Base-by-base conservation (phyloP, 2,113 vertebrate genomes). In the Spea multiplicata region DNA sequence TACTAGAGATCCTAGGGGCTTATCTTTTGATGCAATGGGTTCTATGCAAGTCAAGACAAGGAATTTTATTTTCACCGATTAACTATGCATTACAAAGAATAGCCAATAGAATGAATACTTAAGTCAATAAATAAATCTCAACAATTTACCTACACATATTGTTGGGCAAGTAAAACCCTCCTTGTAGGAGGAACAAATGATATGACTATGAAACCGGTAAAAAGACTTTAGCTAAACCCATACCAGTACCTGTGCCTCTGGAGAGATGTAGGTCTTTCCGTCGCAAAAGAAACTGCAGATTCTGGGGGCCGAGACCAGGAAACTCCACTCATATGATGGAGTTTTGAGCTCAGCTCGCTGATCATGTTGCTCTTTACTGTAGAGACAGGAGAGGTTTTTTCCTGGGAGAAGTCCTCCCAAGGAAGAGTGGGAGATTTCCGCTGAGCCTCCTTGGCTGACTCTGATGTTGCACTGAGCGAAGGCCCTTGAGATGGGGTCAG, bases 351-450 rank as follows among this genome's bases (percentile, higher is more conserved):
- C 83, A 97, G 92, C 87, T 97, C 96, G 6, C 90, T 95, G 83
- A 97, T 95, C 87, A 97, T 95, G 89, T 92, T 96, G 83, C 95
- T 90, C 85, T 96, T 97, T 80, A 96, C 94, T 48, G 94, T 89
- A 66, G 94, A 91, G 48, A 91, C 86, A 8, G 94, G 85, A 3
- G 87, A 88, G 48, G 85, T 84, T 73, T 85, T 85, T 86, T 50
- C 81, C 64, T 81, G 92, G 90, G 87, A 93, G 87, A 79, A 91
- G 30, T 87, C 88, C 71, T 89, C 88, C 86, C 86, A 88, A 4
- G 88, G 88, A 53, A 87, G 83, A 66, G 88, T 85, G 65, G 86
- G 83, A 0, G 87, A 86, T 74, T 57, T 83, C 83, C 75, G 88
- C 66, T 3, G 87, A 76, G 73, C 85, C 81, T 17, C 75, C 65